Base-by-base conservation (phyloP, 1,140 invertebrate genomes). In the Heliconius himera region DNA sequence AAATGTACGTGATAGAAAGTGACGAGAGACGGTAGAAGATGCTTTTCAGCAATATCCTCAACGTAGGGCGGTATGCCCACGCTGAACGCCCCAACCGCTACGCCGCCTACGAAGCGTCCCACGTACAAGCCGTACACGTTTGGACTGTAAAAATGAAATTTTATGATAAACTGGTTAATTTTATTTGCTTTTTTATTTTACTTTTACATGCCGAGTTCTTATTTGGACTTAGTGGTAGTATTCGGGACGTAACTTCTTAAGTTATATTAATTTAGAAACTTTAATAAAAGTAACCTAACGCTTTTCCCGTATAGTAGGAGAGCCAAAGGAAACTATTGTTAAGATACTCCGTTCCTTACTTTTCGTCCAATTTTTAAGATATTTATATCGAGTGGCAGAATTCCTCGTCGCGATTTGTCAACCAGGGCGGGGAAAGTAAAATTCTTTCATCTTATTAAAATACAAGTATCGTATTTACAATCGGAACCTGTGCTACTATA, bases 1-100 rank as follows among this genome's bases (percentile, higher is more conserved):
- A 97, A 95, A 74, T 96, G 95, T 2, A 97, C 94, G 83, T 97
- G 97, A 76, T 96, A 96, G 83, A 96, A 96, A 41, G 96, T 96
- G 9, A 96, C 96, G 3, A 97, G 87, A 2, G 95, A 93, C 8
- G 96, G 96, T 75, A 97, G 89, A 16, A 96, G 91, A 9, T 95
- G 93, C 22, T 95, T 94, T 79, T 97, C 96, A 0, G 96, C 95
- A 70, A 97, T 96, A 91, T 97, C 97, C 70, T 96, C 96, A 9
- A 96, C 87, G 84, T 96, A 96, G 18, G 96, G 95, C 2, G 97
- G 96, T 13, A 95, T 95, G 60, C 95, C 95, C 2, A 97, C 96
- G 75, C 96, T 96, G 41, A 96, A 94, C 16, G 96, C 95, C 2
- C 97, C 97, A 70, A 95, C 94, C 0, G 95, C 95, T 29, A 97